phyloP scores from a whole-genome alignment of 2,888 invertebrate genomes.

The Trichacis sp. region DNA sequence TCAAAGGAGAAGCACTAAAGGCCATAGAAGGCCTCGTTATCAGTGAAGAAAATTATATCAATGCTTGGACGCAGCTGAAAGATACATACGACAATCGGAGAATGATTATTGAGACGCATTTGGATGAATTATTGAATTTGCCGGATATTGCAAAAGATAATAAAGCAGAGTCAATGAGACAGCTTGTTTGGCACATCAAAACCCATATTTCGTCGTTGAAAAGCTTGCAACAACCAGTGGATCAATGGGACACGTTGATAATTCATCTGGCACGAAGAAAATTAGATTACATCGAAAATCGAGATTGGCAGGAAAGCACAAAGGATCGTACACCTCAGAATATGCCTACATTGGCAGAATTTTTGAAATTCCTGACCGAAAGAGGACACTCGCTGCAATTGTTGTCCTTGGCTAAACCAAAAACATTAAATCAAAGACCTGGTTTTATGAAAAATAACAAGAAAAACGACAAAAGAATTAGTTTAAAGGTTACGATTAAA shows the following conservation, averaged over 20 bases:
- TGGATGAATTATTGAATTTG: conserved; percentile 14
- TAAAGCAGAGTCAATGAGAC: conserved; percentile 3
- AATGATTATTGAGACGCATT: conserved; percentile 17
- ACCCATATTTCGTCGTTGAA: conserved; percentile 11
- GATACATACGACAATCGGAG: conserved; percentile 10
- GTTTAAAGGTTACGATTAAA: not conserved
- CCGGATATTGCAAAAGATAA: conserved; percentile 6
- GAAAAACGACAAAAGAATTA: conserved; percentile 18
- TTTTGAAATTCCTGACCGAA: conserved; percentile 32
- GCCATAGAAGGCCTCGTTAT: conserved; percentile 33
- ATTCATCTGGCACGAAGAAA: conserved; percentile 8
- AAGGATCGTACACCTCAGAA: conserved; percentile 32
- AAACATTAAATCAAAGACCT: not conserved
- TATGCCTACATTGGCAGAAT: conserved; percentile 36
- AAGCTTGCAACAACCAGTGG: conserved; percentile 11
- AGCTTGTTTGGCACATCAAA: conserved; percentile 5
- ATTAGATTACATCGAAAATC: conserved; percentile 1
- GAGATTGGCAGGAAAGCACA: conserved; percentile 14
- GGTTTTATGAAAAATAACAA: not conserved
- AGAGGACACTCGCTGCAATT: conserved; percentile 20
- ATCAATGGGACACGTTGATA: conserved; percentile 10
- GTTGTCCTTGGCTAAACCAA: too few species aligned
- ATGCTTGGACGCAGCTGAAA: conserved; percentile 39
- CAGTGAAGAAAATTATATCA: conserved; percentile 36
- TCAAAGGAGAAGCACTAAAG: conserved; percentile 40